Percentiles rank a stretch among this genome's conserved stretches.
Evolutionary conservation across 2,113 vertebrate species (phyloP).

Genomic region (Pangasianodon gigas): DNA sequence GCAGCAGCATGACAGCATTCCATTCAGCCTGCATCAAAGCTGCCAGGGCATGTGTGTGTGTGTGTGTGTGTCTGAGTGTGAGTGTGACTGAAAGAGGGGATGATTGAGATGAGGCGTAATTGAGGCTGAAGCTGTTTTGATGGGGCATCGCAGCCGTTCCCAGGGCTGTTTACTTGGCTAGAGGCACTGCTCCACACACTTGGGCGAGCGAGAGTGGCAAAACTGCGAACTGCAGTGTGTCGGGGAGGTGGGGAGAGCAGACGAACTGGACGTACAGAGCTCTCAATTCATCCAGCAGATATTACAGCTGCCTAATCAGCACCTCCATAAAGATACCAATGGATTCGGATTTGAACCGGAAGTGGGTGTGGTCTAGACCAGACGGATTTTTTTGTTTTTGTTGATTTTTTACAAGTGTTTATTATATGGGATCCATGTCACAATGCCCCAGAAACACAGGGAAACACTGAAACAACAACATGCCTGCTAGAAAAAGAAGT

Average conservation of each 20-base stretch:
- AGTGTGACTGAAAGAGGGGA: constrained; percentile 41
- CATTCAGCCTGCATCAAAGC: constrained; percentile 49
- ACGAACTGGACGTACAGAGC: not conserved
- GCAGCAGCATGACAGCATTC: constrained; percentile 47
- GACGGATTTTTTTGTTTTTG: not conserved
- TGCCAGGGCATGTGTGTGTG: constrained; percentile 15
- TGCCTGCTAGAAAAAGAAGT: not conserved
- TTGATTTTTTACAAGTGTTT: not conserved
- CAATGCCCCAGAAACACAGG: not conserved
- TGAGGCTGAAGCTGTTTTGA: constrained; percentile 48
- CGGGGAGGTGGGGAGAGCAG: not conserved
- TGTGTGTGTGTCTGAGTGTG: not conserved
- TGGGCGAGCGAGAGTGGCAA: constrained; percentile 12
- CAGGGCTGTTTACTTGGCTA: constrained; percentile 46
- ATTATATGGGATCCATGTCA: not conserved
- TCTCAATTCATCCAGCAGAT: not conserved
- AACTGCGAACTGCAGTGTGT: not conserved
- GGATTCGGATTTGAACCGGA: not conserved
- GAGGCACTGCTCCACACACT: constrained; percentile 32
- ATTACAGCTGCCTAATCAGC: not conserved
- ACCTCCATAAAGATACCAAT: not conserved
- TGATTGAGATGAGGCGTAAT: constrained; percentile 53
- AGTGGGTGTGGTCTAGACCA: not conserved
- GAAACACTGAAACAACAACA: not conserved
- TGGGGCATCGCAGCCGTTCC: constrained; percentile 34